phyloP scores from a whole-genome alignment of 2,888 invertebrate genomes.

The Cephus pygmeus region DNA sequence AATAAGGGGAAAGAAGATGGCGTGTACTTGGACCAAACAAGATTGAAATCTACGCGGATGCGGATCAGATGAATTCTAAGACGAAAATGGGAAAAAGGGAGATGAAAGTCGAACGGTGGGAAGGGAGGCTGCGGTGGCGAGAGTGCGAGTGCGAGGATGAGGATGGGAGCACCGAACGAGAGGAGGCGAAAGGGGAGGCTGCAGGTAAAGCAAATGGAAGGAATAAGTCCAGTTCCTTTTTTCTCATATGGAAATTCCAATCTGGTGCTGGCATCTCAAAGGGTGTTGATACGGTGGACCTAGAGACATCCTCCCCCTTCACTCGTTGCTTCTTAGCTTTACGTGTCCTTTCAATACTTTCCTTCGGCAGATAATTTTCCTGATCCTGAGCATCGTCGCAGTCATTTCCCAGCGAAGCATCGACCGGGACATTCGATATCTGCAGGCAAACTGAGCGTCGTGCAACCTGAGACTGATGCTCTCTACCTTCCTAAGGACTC shows the following conservation, averaged over 20 bases:
- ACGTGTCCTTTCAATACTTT: too few species aligned
- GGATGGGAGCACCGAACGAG: constrained; percentile 15
- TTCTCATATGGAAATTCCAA: constrained; percentile 59
- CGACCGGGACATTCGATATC: too few species aligned
- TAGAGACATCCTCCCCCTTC: constrained; percentile 2
- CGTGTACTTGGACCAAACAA: constrained; percentile 50
- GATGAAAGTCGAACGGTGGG: constrained; percentile 37
- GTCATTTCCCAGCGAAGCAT: too few species aligned
- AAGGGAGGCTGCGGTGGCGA: constrained; percentile 7
- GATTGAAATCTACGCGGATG: constrained; percentile 55
- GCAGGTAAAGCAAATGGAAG: constrained; percentile 44
- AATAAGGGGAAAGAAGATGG: background rate
- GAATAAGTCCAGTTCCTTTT: constrained; percentile 46
- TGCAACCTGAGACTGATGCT: too few species aligned
- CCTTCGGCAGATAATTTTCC: too few species aligned
- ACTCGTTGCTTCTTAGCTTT: background rate
- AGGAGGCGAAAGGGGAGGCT: constrained; percentile 15
- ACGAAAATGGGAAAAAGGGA: constrained; percentile 43
- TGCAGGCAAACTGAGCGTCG: too few species aligned
- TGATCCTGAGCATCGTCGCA: too few species aligned
- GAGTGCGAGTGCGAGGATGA: constrained; percentile 11
- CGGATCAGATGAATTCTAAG: constrained; percentile 47
- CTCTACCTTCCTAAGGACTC: too few species aligned
- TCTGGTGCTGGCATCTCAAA: constrained; percentile 51
- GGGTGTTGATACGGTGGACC: constrained; percentile 18